Base-by-base conservation (phyloP, 2,797 vertebrate species). In the Salarias fasciatus region DNA sequence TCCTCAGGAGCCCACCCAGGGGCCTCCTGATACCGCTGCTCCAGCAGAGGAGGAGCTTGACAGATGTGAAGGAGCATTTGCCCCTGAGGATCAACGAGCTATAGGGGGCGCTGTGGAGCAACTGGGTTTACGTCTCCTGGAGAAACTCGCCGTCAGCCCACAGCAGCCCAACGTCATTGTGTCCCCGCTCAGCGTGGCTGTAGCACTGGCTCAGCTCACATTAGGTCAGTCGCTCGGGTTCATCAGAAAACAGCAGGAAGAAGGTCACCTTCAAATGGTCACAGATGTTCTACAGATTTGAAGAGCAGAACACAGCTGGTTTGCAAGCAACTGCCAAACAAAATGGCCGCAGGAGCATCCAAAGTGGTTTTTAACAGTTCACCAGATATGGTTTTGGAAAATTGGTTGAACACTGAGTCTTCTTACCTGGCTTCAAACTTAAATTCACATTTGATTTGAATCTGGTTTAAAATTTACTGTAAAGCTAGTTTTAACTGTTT, bases 111-210 rank as follows among this genome's bases (percentile, higher is more conserved):
- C 94, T 52, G 82, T 96, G 63, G 92, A 93, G 84, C 86, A 79
- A 36, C 91, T 97, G 68, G 95, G 95, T 50, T 75, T 89, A 7
- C 75, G 93, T 54, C 88, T 98, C 12, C 86, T 98, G 73, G 83
- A 88, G 64, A 80, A 93, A 53, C 87, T 95, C 14, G 85, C 94
- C 8, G 50, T 72, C 31, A 87, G 88, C 11, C 84, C 91, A 13
- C 83, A 90, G 40, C 81, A 90, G 43, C 90, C 92, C 6, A 97
- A 95, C 0, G 65, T 96, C 29, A 51, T 97, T 85, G 73, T 97
- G 44, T 97, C 96, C 0, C 96, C 96, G 6, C 83, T 97, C 63
- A 96, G 96, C 60, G 77, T 98, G 67, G 89, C 92, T 29, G 82
- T 96, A 2, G 93, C 93, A 8, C 86, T 98, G 8, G 94, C 95